Conservation (phyloP, 2,797 vertebrate genomes). For the Benthosema pterotum region DNA sequence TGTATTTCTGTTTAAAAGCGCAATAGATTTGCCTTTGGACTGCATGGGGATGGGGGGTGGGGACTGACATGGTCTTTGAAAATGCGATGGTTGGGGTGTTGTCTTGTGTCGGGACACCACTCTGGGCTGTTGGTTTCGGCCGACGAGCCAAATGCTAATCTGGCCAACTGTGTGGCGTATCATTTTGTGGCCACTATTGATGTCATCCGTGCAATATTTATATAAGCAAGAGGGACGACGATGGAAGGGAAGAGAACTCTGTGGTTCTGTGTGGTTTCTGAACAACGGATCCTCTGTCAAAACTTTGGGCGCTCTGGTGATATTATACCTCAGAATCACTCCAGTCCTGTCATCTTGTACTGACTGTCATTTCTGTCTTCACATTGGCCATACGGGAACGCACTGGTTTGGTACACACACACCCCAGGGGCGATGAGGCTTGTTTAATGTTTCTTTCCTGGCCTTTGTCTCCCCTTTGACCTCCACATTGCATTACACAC, state of each 20-base stretch:
- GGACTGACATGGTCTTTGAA: slow-evolving; percentile 54
- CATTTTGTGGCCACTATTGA: slow-evolving; percentile 71
- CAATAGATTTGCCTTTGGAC: slow-evolving; percentile 46
- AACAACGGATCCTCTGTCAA: slow-evolving; percentile 62
- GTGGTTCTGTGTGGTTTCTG: slow-evolving; percentile 62
- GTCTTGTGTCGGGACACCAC: slow-evolving; percentile 54
- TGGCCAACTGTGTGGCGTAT: slow-evolving; percentile 57
- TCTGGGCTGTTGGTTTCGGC: slow-evolving; percentile 57
- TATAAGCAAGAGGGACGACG: slow-evolving; percentile 59
- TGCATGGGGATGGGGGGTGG: no score
- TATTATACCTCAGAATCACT: slow-evolving; percentile 37
- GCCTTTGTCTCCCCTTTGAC: slow-evolving; percentile 24
- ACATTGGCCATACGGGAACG: neutral
- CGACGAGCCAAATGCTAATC: slow-evolving; percentile 63
- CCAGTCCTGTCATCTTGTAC: slow-evolving; percentile 10
- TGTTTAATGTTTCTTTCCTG: slow-evolving; percentile 30
- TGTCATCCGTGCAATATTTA: slow-evolving; percentile 64
- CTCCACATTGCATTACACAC: slow-evolving; percentile 13
- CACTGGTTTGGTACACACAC: neutral
- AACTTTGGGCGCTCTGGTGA: slow-evolving; percentile 43
- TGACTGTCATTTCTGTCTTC: neutral
- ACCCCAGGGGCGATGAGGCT: slow-evolving; percentile 15
- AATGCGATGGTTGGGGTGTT: slow-evolving; percentile 70
- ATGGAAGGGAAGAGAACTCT: slow-evolving; percentile 58
- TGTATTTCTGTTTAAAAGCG: slow-evolving; percentile 47